Evolutionary conservation across 2,888 invertebrate genomes (phyloP).

Genomic region (Choreutis nemorana): DNA sequence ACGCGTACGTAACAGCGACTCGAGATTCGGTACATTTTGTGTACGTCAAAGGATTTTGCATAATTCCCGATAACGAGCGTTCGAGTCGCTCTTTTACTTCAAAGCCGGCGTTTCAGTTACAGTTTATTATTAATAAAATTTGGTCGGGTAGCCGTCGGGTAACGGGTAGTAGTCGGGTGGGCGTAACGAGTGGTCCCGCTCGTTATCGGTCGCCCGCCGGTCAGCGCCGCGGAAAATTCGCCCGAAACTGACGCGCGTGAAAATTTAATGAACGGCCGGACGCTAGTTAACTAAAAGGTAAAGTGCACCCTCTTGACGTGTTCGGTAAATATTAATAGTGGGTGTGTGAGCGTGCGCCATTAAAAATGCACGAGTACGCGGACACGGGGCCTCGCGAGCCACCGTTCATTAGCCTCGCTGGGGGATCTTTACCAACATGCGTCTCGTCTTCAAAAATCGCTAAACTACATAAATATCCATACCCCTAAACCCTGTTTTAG

Average conservation of each 20-base stretch:
- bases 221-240: constrained; percentile 65
- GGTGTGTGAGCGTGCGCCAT: constrained; percentile 60
- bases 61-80: constrained; percentile 60
- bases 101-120: constrained; percentile 60
- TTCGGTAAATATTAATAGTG: constrained; percentile 67
- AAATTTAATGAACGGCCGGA: constrained; percentile 68
- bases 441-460: constrained; percentile 25
- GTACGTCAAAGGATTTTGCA: constrained; percentile 58
- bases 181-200: constrained; percentile 44
- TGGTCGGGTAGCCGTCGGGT: constrained; percentile 36
- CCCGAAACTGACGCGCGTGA: constrained; percentile 67
- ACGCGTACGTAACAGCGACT: constrained; percentile 6
- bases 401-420: constrained; percentile 50
- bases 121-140: constrained; percentile 66
- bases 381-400: constrained; percentile 34
- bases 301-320: constrained; percentile 68
- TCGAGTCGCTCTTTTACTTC: constrained; percentile 56
- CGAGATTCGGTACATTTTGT: constrained; percentile 28
- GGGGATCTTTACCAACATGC: no score
- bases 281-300: constrained; percentile 68
- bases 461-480: no score
- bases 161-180: constrained; percentile 17
- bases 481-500: no score
- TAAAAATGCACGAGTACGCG: constrained; percentile 64
- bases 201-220: constrained; percentile 39